These are phyloP conservation scores for Ascaphus truei DNA, from an alignment of 2,113 vertebrate genomes.

Conservation along the genomic window DNA sequence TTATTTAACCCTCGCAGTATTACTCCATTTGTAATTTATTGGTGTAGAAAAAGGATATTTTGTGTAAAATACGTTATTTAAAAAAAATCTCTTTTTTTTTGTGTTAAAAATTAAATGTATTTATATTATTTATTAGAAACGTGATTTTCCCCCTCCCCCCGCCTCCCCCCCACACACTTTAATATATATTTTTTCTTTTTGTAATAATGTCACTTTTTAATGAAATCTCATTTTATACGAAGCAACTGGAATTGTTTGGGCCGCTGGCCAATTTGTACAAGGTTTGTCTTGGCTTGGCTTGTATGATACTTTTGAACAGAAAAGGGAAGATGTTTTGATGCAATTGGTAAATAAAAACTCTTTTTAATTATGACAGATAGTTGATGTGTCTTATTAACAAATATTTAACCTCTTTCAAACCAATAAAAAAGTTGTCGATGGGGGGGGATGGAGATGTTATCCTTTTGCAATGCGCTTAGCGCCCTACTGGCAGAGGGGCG, in stretches of 20 bases:
- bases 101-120: conserved; percentile 52
- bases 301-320: conserved; percentile 62
- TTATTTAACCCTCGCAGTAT: conserved; percentile 42
- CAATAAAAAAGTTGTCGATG: background rate
- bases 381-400: background rate
- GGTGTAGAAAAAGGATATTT: conserved; percentile 41
- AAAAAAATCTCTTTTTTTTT: background rate
- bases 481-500: no score
- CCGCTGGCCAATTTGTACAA: conserved; percentile 68
- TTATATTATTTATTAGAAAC: conserved; percentile 60
- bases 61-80: conserved; percentile 44
- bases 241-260: conserved; percentile 52
- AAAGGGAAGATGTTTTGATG: conserved; percentile 51
- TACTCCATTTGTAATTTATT: conserved; percentile 59
- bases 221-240: conserved; percentile 65
- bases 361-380: conserved; percentile 50
- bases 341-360: conserved; percentile 63
- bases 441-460: no score
- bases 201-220: conserved; percentile 54
- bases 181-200: conserved; percentile 30
- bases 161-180: background rate
- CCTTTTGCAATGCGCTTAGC: no score
- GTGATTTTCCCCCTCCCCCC: conserved; percentile 57
- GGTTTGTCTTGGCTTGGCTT: conserved; percentile 61
- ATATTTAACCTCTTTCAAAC: background rate